Base-by-base conservation (phyloP, 2,888 invertebrate genomes). In the Leucophora obtusa region DNA sequence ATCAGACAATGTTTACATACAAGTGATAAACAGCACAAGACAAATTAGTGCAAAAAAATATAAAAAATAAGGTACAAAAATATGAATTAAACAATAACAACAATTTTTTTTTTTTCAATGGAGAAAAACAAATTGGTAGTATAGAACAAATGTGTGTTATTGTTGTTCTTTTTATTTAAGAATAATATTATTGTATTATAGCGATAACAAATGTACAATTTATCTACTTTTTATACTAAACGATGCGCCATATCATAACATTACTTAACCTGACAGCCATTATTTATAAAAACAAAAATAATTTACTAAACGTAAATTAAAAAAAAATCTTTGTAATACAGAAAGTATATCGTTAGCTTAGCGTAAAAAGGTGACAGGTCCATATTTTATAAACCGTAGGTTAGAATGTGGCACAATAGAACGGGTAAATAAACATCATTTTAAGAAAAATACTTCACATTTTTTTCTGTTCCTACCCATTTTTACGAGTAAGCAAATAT, bases 11-110 rank as follows among this genome's bases (percentile, higher is more conserved):
- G n/a, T 73, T 59, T 18, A 56, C 66, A 56, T 51, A 38, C 24
- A 60, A 51, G 35, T 59, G 73, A 81, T 70, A 77, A 77, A 28
- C 65, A 73, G 72, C 63, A 65, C 73, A 66, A 73, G 76, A 77
- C 76, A 81, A 81, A 81, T 81, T 73, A 70, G 62, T 77, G 65
- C 60, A 35, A 54, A 66, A 69, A 50, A 50, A 51, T 54, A 14
- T 33, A 47, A 71, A 21, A 53, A 24, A 51, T 63, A 33, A 24
- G 62, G 14, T 47, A 50, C 3, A 56, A 43, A 53, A 58, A 43
- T 17, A 60, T 15, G 51, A 53, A 69, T 51, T 58, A 18, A 68
- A 66, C 43, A 62, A 50, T 6, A 21, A 15, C 21, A 62, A 58
- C 59, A 68, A 69, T 59, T 53, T 56, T 75, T 75, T 68, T 24